A percentile compares a stretch with the other conserved stretches of the same genome.
Conservation (phyloP, 2,113 vertebrate species). For the Burhinus bistriatus region DNA sequence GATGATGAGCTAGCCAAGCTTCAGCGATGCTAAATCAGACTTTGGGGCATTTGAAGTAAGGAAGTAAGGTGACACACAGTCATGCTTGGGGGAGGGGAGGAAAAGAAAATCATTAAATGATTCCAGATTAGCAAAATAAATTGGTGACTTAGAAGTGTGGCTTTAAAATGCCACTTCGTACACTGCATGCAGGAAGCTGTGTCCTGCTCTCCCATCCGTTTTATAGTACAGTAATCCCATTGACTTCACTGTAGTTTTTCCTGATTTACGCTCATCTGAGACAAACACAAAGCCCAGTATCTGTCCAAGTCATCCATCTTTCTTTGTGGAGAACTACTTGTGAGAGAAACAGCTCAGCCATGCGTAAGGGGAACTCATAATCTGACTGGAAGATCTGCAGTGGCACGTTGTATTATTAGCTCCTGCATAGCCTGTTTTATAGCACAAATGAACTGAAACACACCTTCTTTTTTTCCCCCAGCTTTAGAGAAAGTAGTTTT, state of each 20-base stretch:
- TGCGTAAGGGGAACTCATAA: neutral
- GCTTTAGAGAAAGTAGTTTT: neutral
- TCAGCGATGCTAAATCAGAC: neutral
- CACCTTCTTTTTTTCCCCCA: neutral
- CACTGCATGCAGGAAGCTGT: neutral
- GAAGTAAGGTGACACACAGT: neutral
- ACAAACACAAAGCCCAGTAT: neutral
- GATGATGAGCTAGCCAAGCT: neutral
- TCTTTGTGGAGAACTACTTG: neutral
- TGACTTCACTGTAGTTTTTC: neutral
- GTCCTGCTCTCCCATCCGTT: neutral
- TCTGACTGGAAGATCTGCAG: neutral
- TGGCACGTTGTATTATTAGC: neutral
- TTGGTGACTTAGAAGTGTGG: neutral
- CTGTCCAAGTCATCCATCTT: constrained; percentile 42
- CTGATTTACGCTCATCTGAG: neutral
- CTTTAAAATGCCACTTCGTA: neutral
- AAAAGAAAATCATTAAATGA: neutral
- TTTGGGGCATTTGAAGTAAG: neutral
- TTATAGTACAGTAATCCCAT: neutral
- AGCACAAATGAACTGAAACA: neutral
- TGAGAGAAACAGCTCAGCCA: constrained; percentile 5
- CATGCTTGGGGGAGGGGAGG: neutral
- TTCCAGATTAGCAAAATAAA: neutral
- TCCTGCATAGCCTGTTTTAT: neutral